A percentile compares a stretch with the other conserved stretches of the same genome.
phyloP scores from a whole-genome alignment of 2,888 invertebrate species.

The Plagodis pulveraria region DNA sequence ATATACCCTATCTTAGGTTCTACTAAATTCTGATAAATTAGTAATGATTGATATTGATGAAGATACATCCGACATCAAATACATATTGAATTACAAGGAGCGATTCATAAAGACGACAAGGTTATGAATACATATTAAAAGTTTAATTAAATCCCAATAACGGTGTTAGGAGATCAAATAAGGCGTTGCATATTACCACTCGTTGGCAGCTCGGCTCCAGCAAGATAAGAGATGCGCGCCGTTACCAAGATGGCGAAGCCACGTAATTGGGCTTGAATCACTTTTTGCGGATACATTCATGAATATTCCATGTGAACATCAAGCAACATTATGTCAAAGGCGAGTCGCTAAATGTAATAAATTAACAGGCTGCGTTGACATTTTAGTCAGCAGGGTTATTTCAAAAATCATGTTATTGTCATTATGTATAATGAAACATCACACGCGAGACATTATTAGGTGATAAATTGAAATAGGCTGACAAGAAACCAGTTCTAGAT shows the following conservation, averaged over 20 bases:
- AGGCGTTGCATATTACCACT: conserved; percentile 36
- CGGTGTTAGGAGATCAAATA: conserved; percentile 44
- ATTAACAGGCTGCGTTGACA: conserved; percentile 24
- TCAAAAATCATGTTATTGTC: not conserved
- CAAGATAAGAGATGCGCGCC: conserved; percentile 33
- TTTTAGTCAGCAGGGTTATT: conserved; percentile 13
- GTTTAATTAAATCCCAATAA: conserved; percentile 38
- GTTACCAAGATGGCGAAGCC: conserved; percentile 42
- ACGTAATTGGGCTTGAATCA: conserved; percentile 44
- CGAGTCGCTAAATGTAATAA: conserved; percentile 18
- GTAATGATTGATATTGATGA: too few relatives aligned
- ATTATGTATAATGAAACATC: not conserved
- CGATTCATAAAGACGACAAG: conserved; percentile 12
- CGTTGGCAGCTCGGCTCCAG: conserved; percentile 27
- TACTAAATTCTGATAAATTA: too few relatives aligned
- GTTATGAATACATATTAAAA: conserved; percentile 38
- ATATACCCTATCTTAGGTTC: too few relatives aligned
- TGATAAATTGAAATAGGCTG: too few relatives aligned
- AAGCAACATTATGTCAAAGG: conserved; percentile 31
- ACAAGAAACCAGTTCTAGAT: too few relatives aligned
- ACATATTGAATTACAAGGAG: too few relatives aligned
- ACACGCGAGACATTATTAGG: not conserved
- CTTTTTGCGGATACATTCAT: conserved; percentile 42
- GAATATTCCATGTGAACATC: conserved; percentile 36
- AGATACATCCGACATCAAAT: too few relatives aligned